phyloP scores from a whole-genome alignment of 2,888 invertebrate genomes.

The Tubiluchus corallicola region DNA sequence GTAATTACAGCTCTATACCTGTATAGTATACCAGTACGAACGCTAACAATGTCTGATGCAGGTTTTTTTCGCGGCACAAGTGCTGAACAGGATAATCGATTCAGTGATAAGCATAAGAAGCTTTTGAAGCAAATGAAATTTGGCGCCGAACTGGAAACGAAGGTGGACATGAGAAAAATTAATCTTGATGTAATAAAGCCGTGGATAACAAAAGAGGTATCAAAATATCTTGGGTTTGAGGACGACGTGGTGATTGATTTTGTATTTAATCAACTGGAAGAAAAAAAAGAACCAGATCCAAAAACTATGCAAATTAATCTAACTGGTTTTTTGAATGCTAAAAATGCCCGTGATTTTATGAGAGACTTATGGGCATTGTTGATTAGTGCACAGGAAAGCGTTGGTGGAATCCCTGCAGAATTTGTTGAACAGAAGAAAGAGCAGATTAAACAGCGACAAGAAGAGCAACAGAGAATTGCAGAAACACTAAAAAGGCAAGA shows the following conservation, averaged over 20 bases:
- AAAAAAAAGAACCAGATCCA: conserved; percentile 81
- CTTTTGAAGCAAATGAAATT: conserved; percentile 97
- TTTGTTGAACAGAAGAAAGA: conserved; percentile 91
- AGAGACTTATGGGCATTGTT: conserved; percentile 89
- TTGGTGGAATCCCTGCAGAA: conserved; percentile 82
- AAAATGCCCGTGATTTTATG: conserved; percentile 93
- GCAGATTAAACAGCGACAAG: conserved; percentile 71
- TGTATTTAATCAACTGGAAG: conserved; percentile 93
- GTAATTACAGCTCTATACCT: too few relatives aligned
- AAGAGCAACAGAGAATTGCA: conserved; percentile 55
- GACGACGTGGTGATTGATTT: conserved; percentile 98
- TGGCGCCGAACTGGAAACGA: conserved; percentile 73
- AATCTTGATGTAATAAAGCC: conserved; percentile 94
- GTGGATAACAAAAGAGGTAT: conserved; percentile 94
- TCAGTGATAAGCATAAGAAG: conserved; percentile 99
- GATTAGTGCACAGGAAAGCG: conserved; percentile 82
- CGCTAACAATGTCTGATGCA: too few relatives aligned
- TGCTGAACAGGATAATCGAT: conserved; percentile 95
- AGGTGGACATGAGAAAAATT: conserved; percentile 95
- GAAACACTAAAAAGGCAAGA: conserved; percentile 35
- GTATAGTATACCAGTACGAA: too few relatives aligned
- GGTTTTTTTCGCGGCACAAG: conserved; percentile 69
- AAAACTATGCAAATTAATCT: conserved; percentile 99
- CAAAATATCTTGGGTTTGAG: conserved; percentile 86
- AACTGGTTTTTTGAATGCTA: conserved; percentile 94